phyloP scores from a whole-genome alignment of 1,140 invertebrate species.

The Zaprionus tsacasi region DNA sequence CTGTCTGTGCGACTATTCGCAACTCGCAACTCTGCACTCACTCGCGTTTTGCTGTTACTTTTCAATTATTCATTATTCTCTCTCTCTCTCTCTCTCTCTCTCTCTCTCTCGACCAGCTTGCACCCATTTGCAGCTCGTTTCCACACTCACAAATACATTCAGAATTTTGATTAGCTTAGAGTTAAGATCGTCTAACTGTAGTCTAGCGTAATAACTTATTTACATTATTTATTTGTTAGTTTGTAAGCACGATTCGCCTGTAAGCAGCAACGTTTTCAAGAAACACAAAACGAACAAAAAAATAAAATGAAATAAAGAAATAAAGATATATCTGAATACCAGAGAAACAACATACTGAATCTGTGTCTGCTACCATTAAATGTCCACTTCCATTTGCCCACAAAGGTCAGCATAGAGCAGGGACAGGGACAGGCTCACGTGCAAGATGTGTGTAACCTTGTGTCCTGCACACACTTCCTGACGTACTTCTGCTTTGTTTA shows the following conservation, averaged over 20 bases:
- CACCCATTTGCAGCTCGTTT: constrained; percentile 51
- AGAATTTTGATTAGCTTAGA: constrained; percentile 52
- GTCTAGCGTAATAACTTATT: constrained; percentile 79
- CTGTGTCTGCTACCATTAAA: constrained; percentile 6
- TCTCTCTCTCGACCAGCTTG: constrained; percentile 5
- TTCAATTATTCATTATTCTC: constrained; percentile 67
- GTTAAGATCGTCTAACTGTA: constrained; percentile 67
- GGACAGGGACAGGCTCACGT: constrained; percentile 5
- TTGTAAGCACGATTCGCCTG: constrained; percentile 61
- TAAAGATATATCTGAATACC: constrained; percentile 26
- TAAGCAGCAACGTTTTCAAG: constrained; percentile 79
- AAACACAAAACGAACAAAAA: constrained; percentile 75
- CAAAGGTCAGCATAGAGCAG: constrained; percentile 29
- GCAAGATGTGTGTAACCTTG: neutral
- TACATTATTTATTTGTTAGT: constrained; percentile 75
- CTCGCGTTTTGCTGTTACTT: constrained; percentile 49
- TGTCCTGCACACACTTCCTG: constrained; percentile 8
- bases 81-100: constrained; percentile 8
- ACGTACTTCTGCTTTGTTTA: neutral
- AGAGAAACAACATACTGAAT: neutral
- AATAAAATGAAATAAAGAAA: constrained; percentile 37
- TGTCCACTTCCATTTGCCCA: neutral
- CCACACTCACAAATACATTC: neutral
- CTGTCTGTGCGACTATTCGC: neutral
- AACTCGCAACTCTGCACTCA: constrained; percentile 58